Conservation (phyloP, 2,888 invertebrate genomes). For the Pseudoips prasinana region DNA sequence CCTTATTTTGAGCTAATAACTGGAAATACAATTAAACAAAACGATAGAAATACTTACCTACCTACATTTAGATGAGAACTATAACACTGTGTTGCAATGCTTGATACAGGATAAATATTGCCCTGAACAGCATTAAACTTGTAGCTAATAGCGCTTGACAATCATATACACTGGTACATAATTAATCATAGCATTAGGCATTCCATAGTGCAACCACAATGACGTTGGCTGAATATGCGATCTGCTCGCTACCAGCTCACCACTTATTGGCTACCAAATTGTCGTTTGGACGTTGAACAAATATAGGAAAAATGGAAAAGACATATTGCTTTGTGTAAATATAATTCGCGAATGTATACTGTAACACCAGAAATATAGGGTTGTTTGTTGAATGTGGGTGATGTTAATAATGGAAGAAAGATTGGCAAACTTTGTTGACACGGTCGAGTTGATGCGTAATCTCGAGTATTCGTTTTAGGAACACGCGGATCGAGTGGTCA, state of each 20-base stretch:
- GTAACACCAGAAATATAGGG: constrained; percentile 9
- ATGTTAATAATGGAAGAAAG: constrained; percentile 49
- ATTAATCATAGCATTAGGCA: background rate
- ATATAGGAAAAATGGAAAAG: constrained; percentile 46
- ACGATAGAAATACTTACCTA: no score
- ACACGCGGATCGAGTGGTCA: constrained; percentile 27
- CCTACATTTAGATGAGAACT: no score
- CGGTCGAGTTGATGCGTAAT: constrained; percentile 50
- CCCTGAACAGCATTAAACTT: no score
- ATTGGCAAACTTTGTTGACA: constrained; percentile 58
- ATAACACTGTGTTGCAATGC: no score
- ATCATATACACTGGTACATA: no score
- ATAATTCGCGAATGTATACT: constrained; percentile 11
- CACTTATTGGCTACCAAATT: constrained; percentile 44
- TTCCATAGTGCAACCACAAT: background rate
- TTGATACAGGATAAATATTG: no score
- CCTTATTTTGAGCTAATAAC: no score
- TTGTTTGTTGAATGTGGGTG: constrained; percentile 15
- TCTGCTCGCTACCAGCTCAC: constrained; percentile 20
- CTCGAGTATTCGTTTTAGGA: constrained; percentile 51
- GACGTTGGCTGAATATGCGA: constrained; percentile 17
- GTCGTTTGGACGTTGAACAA: constrained; percentile 36
- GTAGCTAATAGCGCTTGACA: no score
- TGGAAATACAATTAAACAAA: no score
- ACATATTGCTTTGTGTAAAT: constrained; percentile 31